Evolutionary conservation across 2,888 invertebrate genomes (phyloP), one percentile per base, ranked within the genome.

Genomic region (Adelphocoris suturalis): DNA sequence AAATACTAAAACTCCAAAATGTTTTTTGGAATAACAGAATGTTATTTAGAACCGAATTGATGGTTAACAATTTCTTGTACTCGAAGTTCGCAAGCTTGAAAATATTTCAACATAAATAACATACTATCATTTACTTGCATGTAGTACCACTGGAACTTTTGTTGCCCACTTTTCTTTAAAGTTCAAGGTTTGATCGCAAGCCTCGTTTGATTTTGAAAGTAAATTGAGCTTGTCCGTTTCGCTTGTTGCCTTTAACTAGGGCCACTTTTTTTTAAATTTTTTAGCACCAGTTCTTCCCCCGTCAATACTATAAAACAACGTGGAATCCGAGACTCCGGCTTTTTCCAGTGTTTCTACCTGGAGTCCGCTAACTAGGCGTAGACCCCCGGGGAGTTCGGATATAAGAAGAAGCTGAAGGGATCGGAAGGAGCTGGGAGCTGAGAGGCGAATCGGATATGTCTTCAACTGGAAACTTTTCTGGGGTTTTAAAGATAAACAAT

Each of bases 401-500:
- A 14, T 52, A 16, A 19, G 61, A 61, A 61, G 61, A 9, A 7
- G 19, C 9, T 9, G 19, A 19, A 61, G 61, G 19, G 19, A 61
- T 61, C 61, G 19, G 61, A 61, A 61, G 19, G 19, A 61, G 3
- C n/a, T 1, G 19, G 61, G n/a, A 19, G 61, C 9, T 9, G 61
- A 9, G n/a, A 2, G 19, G 61, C 16, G 61, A n/a, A 52, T 52
- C 16, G 61, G 61, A 61, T 61, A 61, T 61, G 61, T 81, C 57
- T 57, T 57, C 28, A 57, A 84, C 55, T 84, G 84, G 84, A 84
- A 84, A 84, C 27, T 84, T 84, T 84, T 57, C 55, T 57, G 55
- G 84, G 84, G 84, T 52, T 84, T 84, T 84, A 84, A 84, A 37
- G 57, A 84, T 57, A 84, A 84, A 84, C 84, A 84, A 84, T 84